These are phyloP conservation scores for Austrolebias charrua DNA, from an alignment of 2,797 vertebrate species.

Conservation along the genomic window DNA sequence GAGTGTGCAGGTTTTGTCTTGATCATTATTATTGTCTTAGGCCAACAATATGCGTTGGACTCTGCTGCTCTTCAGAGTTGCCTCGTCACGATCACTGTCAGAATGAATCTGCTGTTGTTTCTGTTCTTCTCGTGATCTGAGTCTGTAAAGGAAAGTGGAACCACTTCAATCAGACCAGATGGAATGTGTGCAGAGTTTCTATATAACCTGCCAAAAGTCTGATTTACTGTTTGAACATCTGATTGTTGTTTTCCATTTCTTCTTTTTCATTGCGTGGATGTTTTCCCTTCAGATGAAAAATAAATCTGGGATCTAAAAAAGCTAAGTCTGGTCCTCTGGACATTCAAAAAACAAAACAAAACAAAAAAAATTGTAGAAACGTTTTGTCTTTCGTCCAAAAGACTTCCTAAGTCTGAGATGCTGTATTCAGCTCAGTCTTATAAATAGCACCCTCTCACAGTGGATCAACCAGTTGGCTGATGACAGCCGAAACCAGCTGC, in stretches of 20 bases:
- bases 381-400: too few relatives aligned
- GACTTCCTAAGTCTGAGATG: too few relatives aligned
- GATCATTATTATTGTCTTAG: too few relatives aligned
- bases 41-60: not conserved
- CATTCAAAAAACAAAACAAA: too few relatives aligned
- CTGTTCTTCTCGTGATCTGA: conserved; percentile 33
- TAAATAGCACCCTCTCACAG: too few relatives aligned
- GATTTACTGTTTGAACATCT: not conserved
- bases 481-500: too few relatives aligned
- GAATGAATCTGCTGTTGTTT: conserved; percentile 14
- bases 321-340: too few relatives aligned
- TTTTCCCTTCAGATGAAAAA: conserved; percentile 2
- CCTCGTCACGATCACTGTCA: not conserved
- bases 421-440: too few relatives aligned
- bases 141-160: conserved; percentile 17
- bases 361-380: too few relatives aligned
- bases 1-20: too few relatives aligned
- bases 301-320: too few relatives aligned
- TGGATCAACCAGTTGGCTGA: too few relatives aligned
- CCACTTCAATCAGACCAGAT: conserved; percentile 27
- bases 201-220: conserved; percentile 8
- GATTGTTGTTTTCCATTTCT: conserved; percentile 3
- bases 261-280: not conserved
- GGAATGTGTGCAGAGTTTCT: not conserved
- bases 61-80: not conserved